Evolutionary conservation across 1,140 invertebrate genomes (phyloP).

Genomic region (Melipona quadrifasciata): DNA sequence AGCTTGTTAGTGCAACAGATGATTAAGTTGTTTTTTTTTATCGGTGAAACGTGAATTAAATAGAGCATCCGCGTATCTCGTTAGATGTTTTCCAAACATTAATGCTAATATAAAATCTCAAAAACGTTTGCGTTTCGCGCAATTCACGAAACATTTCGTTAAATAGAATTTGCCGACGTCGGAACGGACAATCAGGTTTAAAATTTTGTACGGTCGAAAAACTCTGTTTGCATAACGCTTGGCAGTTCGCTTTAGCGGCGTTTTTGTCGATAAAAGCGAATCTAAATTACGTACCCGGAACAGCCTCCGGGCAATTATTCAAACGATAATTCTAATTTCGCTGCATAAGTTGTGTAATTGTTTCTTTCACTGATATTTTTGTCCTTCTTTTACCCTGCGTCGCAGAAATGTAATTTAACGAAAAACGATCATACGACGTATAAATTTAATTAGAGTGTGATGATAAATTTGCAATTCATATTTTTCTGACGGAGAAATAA

Average conservation of each 20-base stretch:
- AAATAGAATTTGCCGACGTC: background rate
- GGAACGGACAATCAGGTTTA: background rate
- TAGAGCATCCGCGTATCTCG: no score
- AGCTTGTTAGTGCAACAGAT: no score
- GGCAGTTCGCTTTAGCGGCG: background rate
- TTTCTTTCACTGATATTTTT: background rate
- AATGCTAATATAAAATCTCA: no score
- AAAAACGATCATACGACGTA: background rate
- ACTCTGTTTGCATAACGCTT: background rate
- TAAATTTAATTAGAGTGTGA: background rate
- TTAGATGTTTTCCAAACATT: no score
- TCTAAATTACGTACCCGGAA: background rate
- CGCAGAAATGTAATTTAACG: background rate
- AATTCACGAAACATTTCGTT: no score
- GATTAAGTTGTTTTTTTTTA: no score
- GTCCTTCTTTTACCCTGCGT: background rate
- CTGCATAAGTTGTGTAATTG: background rate
- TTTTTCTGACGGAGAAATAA: no score
- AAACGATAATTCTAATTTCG: slow-evolving; percentile 12
- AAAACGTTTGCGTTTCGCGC: no score
- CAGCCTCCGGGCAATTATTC: background rate
- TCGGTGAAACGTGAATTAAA: no score
- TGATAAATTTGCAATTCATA: no score
- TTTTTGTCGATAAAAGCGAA: background rate
- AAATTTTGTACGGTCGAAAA: background rate